These are phyloP conservation scores for Pachyramphus minor DNA, from an alignment of 2,113 vertebrate species.

Conservation along the genomic window DNA sequence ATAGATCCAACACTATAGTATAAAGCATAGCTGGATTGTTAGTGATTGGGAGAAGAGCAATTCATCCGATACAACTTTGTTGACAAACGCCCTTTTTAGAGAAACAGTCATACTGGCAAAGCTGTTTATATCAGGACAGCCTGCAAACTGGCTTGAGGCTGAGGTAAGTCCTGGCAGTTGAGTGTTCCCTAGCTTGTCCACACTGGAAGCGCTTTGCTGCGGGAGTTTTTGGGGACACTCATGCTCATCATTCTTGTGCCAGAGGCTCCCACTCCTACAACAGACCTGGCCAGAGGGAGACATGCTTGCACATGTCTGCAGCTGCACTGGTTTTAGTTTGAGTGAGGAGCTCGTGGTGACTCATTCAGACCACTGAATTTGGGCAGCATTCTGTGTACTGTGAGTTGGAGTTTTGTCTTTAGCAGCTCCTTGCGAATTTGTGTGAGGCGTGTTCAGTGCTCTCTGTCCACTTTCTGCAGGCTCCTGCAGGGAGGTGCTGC, in stretches of 20 bases:
- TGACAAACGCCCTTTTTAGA: not conserved
- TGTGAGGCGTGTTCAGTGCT: fast-evolving
- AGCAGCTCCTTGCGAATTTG: not conserved
- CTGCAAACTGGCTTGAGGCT: not conserved
- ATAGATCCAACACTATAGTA: fast-evolving
- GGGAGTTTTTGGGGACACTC: not conserved
- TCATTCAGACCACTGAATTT: not conserved
- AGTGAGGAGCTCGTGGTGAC: not conserved
- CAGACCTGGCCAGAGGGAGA: not conserved
- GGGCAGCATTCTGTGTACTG: not conserved
- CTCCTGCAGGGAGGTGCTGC: not conserved
- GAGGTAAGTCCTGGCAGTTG: too few species aligned
- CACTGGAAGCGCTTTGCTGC: fast-evolving
- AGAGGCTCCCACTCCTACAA: not conserved
- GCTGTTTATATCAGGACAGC: not conserved
- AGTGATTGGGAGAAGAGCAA: not conserved
- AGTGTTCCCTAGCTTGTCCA: not conserved
- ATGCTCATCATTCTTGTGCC: fast-evolving
- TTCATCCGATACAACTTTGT: not conserved
- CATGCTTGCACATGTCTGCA: not conserved
- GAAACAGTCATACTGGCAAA: not conserved
- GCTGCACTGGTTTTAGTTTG: not conserved
- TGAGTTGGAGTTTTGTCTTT: not conserved
- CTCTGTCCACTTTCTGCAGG: not conserved
- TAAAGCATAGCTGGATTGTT: too few species aligned